Evolutionary conservation across 2,797 vertebrate genomes (phyloP).

Genomic region (Antennarius maculatus): DNA sequence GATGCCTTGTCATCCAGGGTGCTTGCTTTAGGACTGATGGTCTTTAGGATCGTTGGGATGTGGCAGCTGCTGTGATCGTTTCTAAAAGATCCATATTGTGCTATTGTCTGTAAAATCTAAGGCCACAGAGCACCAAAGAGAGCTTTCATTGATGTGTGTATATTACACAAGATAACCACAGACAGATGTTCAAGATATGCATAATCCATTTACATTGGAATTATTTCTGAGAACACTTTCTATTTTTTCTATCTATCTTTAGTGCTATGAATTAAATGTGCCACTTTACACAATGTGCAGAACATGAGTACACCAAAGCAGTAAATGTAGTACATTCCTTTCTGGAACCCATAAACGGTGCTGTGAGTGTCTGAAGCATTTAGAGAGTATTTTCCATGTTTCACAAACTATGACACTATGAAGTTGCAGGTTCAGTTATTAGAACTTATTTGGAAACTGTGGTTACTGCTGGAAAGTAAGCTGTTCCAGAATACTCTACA

Average conservation of each 20-base stretch:
- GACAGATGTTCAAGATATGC: not conserved
- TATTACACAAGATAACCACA: not conserved
- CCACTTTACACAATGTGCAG: constrained; percentile 10
- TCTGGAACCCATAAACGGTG: constrained; percentile 25
- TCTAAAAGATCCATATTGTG: not conserved
- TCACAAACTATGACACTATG: constrained; percentile 52
- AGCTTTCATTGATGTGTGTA: not conserved
- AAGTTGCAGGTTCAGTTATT: constrained; percentile 66
- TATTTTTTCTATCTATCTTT: not conserved
- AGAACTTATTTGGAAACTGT: constrained; percentile 59
- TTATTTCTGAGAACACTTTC: not conserved
- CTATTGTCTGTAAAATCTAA: constrained; percentile 17
- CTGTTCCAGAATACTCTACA: constrained; percentile 59
- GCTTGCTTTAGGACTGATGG: constrained; percentile 12
- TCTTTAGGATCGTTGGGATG: constrained; percentile 5
- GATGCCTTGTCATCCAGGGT: constrained; percentile 15
- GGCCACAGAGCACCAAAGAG: not conserved
- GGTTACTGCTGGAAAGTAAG: constrained; percentile 54
- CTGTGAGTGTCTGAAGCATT: constrained; percentile 37
- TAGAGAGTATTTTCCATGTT: constrained; percentile 51
- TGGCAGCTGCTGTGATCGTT: not conserved
- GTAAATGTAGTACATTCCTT: constrained; percentile 20
- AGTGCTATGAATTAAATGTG: not conserved
- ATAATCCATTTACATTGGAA: constrained; percentile 11
- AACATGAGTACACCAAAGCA: constrained; percentile 7